phyloP scores from a whole-genome alignment of 2,797 vertebrate species.

The Rhinella marina region DNA sequence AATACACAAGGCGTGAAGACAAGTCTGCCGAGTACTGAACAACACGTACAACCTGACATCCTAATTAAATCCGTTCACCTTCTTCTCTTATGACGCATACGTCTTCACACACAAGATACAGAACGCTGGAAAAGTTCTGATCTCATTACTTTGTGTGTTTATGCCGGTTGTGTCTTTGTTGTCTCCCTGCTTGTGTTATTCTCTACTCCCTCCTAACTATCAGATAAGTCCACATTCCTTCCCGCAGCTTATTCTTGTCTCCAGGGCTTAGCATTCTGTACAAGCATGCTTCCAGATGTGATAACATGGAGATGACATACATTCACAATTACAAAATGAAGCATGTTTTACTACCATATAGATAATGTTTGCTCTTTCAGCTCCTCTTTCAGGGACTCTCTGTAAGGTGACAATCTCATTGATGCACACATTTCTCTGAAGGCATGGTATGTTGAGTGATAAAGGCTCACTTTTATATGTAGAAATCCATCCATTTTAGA shows the following conservation, averaged over 20 bases:
- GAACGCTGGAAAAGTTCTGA: background rate
- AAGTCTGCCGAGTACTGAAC: background rate
- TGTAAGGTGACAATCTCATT: background rate
- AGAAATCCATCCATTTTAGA: too few species aligned
- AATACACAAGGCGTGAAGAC: background rate
- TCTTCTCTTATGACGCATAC: background rate
- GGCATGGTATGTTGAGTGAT: background rate
- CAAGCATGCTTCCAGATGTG: constrained; percentile 36
- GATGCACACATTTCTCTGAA: background rate
- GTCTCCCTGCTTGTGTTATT: constrained; percentile 28
- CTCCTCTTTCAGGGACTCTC: background rate
- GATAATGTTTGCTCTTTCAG: background rate
- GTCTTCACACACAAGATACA: background rate
- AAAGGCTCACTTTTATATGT: background rate
- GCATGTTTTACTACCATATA: background rate
- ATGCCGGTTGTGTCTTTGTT: background rate
- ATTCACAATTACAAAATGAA: background rate
- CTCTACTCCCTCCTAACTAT: background rate
- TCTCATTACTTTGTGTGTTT: background rate
- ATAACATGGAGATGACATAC: background rate
- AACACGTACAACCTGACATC: background rate
- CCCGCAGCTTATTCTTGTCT: constrained; percentile 28
- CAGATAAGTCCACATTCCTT: constrained; percentile 23
- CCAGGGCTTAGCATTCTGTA: constrained; percentile 6
- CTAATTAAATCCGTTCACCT: background rate